These are phyloP conservation scores for Ctenomys sociabilis DNA, from an alignment of 2,113 vertebrate species.

Conservation along the genomic window DNA sequence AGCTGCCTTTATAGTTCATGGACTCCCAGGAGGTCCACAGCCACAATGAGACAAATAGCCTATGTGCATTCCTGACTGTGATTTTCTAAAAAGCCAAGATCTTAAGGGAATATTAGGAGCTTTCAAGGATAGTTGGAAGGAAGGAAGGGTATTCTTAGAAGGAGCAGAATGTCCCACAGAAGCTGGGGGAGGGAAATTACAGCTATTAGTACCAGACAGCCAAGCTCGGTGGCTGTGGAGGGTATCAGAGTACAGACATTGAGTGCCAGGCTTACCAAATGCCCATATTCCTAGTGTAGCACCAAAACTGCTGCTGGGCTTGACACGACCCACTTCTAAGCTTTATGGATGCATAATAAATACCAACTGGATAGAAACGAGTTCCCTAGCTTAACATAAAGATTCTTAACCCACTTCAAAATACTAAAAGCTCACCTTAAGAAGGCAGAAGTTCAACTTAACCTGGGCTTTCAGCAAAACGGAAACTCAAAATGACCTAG, in stretches of 20 bases:
- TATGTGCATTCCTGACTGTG: not conserved
- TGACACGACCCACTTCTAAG: fast-evolving
- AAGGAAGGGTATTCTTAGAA: not conserved
- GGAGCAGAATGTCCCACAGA: not conserved
- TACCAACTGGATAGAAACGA: fast-evolving
- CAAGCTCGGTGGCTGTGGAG: not conserved
- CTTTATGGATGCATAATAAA: not conserved
- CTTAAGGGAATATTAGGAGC: not conserved
- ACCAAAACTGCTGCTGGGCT: not conserved
- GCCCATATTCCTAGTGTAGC: not conserved
- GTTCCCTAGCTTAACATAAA: not conserved
- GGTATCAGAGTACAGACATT: fast-evolving
- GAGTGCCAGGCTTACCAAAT: not conserved
- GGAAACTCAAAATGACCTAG: not conserved
- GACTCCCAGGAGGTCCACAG: not conserved
- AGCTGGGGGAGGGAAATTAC: not conserved
- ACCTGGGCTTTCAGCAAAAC: not conserved
- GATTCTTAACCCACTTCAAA: not conserved
- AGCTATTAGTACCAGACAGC: fast-evolving
- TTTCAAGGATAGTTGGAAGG: not conserved
- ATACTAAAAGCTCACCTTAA: not conserved
- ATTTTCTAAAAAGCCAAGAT: not conserved
- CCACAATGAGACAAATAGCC: not conserved
- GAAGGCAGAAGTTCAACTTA: not conserved
- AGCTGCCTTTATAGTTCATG: not conserved